Evolutionary conservation across 2,888 invertebrate species (phyloP), one percentile per base, ranked within the genome.

Genomic region (Dicycla oo): DNA sequence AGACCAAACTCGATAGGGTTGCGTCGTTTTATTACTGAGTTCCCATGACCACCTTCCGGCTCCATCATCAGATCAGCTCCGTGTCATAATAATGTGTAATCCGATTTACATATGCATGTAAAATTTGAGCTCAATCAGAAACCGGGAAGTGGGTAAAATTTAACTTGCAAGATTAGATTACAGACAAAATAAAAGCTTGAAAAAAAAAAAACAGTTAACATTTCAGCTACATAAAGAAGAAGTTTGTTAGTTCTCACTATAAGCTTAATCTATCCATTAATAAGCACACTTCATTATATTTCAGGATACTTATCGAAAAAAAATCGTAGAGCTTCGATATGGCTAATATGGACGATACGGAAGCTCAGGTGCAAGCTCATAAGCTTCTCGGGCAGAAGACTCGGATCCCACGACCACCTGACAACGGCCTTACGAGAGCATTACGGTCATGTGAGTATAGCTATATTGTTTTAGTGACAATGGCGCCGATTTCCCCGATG

Each of bases 401-500:
- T 0, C 85, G 73, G 49, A 77, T 67, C 0, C 87, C 89, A 1
- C 86, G 78, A 72, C 89, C 86, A 66, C 88, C 89, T 47, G 95
- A 95, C 78, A 95, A 91, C 57, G 90, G 89, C 5, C 81, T 95
- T 0, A 95, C 93, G 0, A 91, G 90, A 75, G 84, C 90, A 10
- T 79, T 96, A 45, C 89, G 95, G 86, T 92, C 94, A 92, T 95
- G 95, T 96, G 85, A 93, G 95, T 94, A 84, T 0, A 53, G 11
- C 38, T 63, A 56, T 70, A 47, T 40, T 67, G 6, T 40, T 38
- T 77, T 10, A 18, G 6, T 6, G 6, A 26, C 7, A 58, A 20
- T 10, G n/a, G 10, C 10, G 11, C n/a, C 15, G 6, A 47, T 7
- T 47, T 15, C 11, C 15, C 30, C 30, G 10, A 13, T 26, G 26